Evolutionary conservation across 1,140 invertebrate genomes (phyloP), one percentile per base, ranked within the genome.

Genomic region (Calephelis nemesis): DNA sequence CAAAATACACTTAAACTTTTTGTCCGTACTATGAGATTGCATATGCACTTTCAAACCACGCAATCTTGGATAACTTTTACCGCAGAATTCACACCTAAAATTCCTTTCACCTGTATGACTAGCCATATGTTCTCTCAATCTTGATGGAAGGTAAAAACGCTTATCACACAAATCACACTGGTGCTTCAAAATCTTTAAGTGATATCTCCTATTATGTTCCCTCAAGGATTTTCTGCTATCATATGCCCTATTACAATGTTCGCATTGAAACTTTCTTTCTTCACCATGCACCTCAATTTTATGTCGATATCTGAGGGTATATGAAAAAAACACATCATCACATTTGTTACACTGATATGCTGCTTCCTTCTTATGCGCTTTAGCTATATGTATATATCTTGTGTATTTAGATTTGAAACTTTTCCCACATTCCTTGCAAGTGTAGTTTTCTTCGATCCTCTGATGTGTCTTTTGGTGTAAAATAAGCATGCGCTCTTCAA

Each of bases 111-210:
- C 87, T 0, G 82, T 89, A 49, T 91, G 88, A 13, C 82, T 83
- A 1, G 85, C 79, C 81, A 91, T 84, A 48, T 91, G 87, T 54
- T 89, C 87, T 42, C 80, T 87, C 10, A 89, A 71, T 9, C 87
- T 47, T 0, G 84, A 89, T 0, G 88, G 88, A 2, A 89, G 39
- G 54, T 88, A 91, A 42, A 91, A 91, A 10, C 83, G 75, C 54
- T 91, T 86, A 10, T 89, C 87, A 40, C 88, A 91, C 62, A 87
- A 62, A 70, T 87, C 82, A 62, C 88, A 90, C 42, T 88, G 84
- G 63, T 90, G 88, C 58, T 84, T 87, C 1, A 82, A 80, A 4
- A 90, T 84, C 65, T 88, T 87, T 9, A 90, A 71, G 65, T 90
- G 88, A 13, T 75, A 77, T 39, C 86, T 39, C 7, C 88, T 73